Conservation (phyloP, 1,140 invertebrate genomes). For the Tribolium castaneum region DNA sequence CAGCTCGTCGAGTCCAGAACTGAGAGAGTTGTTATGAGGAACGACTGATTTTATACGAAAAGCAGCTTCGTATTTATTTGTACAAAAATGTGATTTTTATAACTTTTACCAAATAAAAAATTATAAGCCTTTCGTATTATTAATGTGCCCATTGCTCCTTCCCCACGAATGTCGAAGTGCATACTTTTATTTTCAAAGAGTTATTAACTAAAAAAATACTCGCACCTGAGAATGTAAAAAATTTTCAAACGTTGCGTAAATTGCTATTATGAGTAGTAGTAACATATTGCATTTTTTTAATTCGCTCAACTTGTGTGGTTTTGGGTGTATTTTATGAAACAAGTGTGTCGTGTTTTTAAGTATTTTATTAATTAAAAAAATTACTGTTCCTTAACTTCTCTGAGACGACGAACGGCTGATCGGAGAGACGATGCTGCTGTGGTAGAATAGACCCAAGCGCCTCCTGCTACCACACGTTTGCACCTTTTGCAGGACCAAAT, state of each 20-base stretch:
- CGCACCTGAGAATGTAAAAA: too few species aligned
- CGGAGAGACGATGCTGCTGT: slow-evolving; percentile 95
- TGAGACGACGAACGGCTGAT: slow-evolving; percentile 93
- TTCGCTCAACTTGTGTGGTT: background rate
- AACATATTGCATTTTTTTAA: too few species aligned
- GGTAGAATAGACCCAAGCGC: slow-evolving; percentile 97
- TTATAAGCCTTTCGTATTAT: too few species aligned
- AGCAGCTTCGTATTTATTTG: too few species aligned
- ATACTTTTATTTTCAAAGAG: too few species aligned
- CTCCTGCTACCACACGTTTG: slow-evolving; percentile 94
- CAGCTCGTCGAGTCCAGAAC: slow-evolving; percentile 62
- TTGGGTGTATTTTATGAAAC: background rate
- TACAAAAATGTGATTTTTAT: background rate
- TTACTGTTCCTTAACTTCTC: slow-evolving; percentile 95
- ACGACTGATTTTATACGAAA: background rate
- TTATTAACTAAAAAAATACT: too few species aligned
- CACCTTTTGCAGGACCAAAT: slow-evolving; percentile 99
- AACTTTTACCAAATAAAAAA: background rate
- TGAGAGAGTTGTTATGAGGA: slow-evolving; percentile 59
- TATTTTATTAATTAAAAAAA: slow-evolving; percentile 45
- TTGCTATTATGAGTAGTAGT: too few species aligned
- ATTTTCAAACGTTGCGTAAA: too few species aligned
- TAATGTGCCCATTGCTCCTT: too few species aligned
- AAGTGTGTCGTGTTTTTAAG: background rate
- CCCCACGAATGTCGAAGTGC: too few species aligned